phyloP scores from a whole-genome alignment of 2,113 vertebrate species.

The Gymnogyps californianus region DNA sequence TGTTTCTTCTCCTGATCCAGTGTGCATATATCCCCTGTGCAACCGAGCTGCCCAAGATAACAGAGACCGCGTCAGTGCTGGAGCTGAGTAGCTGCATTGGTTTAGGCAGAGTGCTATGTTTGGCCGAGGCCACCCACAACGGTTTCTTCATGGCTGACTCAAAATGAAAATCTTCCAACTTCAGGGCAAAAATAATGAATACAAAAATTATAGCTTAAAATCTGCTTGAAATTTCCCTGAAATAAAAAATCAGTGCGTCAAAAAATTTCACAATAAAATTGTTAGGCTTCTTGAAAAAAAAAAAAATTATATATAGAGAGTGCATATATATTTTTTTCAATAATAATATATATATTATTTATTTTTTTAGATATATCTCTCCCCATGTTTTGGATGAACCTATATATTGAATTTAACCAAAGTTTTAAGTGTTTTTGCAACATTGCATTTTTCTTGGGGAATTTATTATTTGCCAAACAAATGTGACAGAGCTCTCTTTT shows the following conservation, averaged over 20 bases:
- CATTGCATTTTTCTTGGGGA: background rate
- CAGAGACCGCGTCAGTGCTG: background rate
- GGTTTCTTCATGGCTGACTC: background rate
- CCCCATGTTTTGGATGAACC: background rate
- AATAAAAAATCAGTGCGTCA: background rate
- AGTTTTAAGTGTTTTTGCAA: background rate
- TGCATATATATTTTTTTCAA: background rate
- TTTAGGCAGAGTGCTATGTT: background rate
- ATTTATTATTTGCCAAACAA: background rate
- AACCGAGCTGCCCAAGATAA: background rate
- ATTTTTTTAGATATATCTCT: background rate
- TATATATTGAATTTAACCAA: background rate
- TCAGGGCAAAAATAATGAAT: background rate
- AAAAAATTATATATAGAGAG: too few species aligned
- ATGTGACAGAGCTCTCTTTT: background rate
- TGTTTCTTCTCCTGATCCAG: background rate
- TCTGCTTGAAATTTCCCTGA: background rate
- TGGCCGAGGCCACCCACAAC: background rate
- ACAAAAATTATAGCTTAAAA: background rate
- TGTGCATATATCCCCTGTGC: background rate
- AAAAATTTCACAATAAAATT: background rate
- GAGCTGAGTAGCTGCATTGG: background rate
- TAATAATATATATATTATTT: background rate
- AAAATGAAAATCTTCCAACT: background rate
- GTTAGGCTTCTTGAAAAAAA: background rate